phyloP scores from a whole-genome alignment of 2,113 vertebrate genomes.

The Xiphophorus couchianus region DNA sequence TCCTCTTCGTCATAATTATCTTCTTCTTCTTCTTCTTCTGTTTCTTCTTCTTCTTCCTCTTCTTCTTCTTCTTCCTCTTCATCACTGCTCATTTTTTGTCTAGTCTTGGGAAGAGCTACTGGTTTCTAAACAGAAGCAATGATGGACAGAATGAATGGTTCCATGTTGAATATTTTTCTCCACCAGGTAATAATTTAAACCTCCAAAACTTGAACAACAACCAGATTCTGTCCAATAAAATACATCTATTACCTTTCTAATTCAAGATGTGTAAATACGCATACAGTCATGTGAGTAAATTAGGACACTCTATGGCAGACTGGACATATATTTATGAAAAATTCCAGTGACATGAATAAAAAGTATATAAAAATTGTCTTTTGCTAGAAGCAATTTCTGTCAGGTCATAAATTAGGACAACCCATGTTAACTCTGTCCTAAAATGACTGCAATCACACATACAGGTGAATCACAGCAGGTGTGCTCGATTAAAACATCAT shows the following conservation, averaged over 20 bases:
- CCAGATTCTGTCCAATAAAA: not conserved
- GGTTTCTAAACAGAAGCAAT: constrained; percentile 63
- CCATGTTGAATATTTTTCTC: not conserved
- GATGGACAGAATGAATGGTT: constrained; percentile 38
- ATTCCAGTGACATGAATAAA: not conserved
- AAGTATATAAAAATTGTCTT: not conserved
- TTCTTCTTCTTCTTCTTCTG: not conserved
- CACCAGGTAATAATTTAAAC: not conserved
- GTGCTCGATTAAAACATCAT: too few relatives aligned
- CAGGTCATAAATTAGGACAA: not conserved
- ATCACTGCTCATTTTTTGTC: constrained; percentile 55
- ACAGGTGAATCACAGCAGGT: not conserved
- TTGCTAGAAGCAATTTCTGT: too few relatives aligned
- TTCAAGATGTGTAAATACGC: not conserved
- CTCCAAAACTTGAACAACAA: not conserved
- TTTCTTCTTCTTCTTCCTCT: not conserved
- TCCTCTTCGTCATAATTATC: constrained; percentile 28
- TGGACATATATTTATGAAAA: not conserved
- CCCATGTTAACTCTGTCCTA: not conserved
- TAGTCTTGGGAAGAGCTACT: constrained; percentile 50
- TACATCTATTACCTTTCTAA: not conserved
- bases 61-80: constrained; percentile 62
- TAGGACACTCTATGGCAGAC: not conserved
- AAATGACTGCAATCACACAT: not conserved
- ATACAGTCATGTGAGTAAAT: not conserved